Percentiles rank a stretch among this genome's conserved stretches.
phyloP scores from a whole-genome alignment of 2,888 invertebrate species.

The Morinoia aosen region DNA sequence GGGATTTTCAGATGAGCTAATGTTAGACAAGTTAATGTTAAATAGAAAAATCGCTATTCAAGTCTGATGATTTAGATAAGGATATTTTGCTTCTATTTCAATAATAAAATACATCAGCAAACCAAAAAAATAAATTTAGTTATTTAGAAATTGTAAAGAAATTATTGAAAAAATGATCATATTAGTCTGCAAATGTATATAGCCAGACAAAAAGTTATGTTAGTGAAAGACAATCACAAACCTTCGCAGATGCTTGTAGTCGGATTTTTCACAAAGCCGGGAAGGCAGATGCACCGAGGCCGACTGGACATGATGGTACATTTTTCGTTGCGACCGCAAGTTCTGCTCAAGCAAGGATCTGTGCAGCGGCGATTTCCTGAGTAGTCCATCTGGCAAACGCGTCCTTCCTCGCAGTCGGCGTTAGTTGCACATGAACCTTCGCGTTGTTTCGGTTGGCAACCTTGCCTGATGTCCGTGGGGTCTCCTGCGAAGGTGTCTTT shows the following conservation, averaged over 20 bases:
- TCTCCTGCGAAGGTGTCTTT: slow-evolving; percentile 85
- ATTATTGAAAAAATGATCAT: not conserved
- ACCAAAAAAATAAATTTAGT: not conserved
- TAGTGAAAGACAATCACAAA: slow-evolving; percentile 51
- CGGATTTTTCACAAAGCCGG: slow-evolving; percentile 87
- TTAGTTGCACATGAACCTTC: slow-evolving; percentile 79
- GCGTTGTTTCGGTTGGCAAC: slow-evolving; percentile 79
- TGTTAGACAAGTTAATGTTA: too few relatives aligned
- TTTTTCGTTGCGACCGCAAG: slow-evolving; percentile 86
- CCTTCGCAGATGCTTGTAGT: slow-evolving; percentile 86
- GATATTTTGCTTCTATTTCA: not conserved
- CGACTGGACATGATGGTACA: slow-evolving; percentile 81
- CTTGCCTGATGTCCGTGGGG: slow-evolving; percentile 83
- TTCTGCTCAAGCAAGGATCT: slow-evolving; percentile 84
- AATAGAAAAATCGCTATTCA: not conserved
- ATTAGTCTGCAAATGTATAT: not conserved
- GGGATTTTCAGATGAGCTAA: not conserved
- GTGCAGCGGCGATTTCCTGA: slow-evolving; percentile 81
- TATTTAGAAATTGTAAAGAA: not conserved
- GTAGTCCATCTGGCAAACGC: slow-evolving; percentile 79
- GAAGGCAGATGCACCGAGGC: slow-evolving; percentile 85
- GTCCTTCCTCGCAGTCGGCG: slow-evolving; percentile 80
- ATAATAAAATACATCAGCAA: not conserved
- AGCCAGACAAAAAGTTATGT: not conserved
- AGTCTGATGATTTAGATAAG: not conserved